Evolutionary conservation across 2,797 vertebrate species (phyloP).

Genomic region (Atherinosoma microstoma): DNA sequence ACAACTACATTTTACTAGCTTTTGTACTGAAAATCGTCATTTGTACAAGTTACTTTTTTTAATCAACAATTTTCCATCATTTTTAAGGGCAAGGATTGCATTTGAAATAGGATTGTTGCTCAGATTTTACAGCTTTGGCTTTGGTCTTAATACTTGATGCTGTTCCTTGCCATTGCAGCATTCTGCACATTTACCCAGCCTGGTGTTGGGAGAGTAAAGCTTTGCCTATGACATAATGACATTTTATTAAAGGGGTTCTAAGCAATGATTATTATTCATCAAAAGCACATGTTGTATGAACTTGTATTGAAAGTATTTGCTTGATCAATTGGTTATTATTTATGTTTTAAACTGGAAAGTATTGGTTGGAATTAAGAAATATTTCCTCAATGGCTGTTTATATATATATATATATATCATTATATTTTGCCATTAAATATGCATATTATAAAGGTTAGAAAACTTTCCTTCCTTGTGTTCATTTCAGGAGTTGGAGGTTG

Average conservation of each 20-base stretch:
- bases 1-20: slow-evolving; percentile 84
- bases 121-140: slow-evolving; percentile 83
- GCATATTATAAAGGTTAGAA: slow-evolving; percentile 66
- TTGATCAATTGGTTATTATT: slow-evolving; percentile 70
- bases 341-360: slow-evolving; percentile 78
- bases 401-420: slow-evolving; percentile 73
- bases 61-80: slow-evolving; percentile 75
- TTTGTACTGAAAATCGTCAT: slow-evolving; percentile 85
- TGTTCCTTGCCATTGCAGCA: slow-evolving; percentile 69
- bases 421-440: slow-evolving; percentile 82
- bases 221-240: slow-evolving; percentile 67
- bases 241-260: slow-evolving; percentile 75
- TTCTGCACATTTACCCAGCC: slow-evolving; percentile 79
- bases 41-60: slow-evolving; percentile 85
- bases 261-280: slow-evolving; percentile 54
- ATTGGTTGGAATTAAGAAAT: slow-evolving; percentile 80
- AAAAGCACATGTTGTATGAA: slow-evolving; percentile 75
- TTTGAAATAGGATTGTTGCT: slow-evolving; percentile 85
- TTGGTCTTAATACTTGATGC: slow-evolving; percentile 70
- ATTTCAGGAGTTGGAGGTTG: not conserved
- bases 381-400: slow-evolving; percentile 81
- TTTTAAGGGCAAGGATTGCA: slow-evolving; percentile 79
- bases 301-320: slow-evolving; percentile 71
- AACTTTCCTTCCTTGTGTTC: slow-evolving; percentile 11
- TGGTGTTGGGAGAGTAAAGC: slow-evolving; percentile 79